phyloP scores from a whole-genome alignment of 2,888 invertebrate genomes.

The Acleris sparsana region DNA sequence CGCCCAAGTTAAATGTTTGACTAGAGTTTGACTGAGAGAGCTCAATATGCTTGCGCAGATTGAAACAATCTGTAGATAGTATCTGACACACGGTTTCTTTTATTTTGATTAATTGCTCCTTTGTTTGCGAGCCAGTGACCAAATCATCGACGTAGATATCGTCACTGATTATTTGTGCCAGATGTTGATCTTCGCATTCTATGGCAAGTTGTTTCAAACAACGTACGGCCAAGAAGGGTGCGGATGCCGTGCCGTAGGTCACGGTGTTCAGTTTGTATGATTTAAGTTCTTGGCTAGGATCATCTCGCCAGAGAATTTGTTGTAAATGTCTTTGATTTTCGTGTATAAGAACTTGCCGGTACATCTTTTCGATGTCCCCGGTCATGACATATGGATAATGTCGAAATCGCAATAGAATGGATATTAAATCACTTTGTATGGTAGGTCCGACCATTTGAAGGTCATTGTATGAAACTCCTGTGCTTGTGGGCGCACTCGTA shows the following conservation, averaged over 20 bases:
- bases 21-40: conserved; percentile 17
- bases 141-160: conserved; percentile 12
- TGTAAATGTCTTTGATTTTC: conserved; percentile 22
- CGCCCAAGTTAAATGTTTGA: conserved; percentile 8
- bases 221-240: conserved; percentile 10
- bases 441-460: conserved; percentile 27
- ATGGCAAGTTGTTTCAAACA: conserved; percentile 8
- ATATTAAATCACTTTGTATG: conserved; percentile 19
- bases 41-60: conserved; percentile 12
- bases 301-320: conserved; percentile 17
- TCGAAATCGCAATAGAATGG: conserved; percentile 17
- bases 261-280: neutral
- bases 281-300: conserved; percentile 8
- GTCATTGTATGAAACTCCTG: conserved; percentile 21
- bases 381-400: conserved; percentile 20
- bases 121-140: conserved; percentile 19
- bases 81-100: conserved; percentile 12
- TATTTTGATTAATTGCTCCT: conserved; percentile 19
- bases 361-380: conserved; percentile 15
- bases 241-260: conserved; percentile 4
- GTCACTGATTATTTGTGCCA: conserved; percentile 7
- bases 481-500: conserved; percentile 15
- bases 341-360: conserved; percentile 12
- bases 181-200: conserved; percentile 4
- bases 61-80: conserved; percentile 18